A percentile compares a stretch with the other conserved stretches of the same genome.
phyloP scores from a whole-genome alignment of 1,140 invertebrate species.

The Zeugodacus cucurbitae region DNA sequence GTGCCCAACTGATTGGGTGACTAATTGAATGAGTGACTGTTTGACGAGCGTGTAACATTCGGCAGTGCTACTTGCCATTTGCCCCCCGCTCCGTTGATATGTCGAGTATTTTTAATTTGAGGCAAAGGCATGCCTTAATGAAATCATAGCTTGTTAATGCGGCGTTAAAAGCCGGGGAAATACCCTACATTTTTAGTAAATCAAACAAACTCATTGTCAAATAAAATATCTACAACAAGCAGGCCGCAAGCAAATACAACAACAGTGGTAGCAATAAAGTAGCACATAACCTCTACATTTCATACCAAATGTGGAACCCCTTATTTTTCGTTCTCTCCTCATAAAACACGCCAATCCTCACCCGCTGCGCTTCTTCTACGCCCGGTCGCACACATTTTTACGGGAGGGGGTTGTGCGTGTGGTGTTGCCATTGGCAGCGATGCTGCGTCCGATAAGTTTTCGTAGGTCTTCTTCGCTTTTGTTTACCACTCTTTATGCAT shows the following conservation, averaged over 20 bases:
- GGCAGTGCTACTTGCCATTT: background rate
- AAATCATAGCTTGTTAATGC: slow-evolving; percentile 36
- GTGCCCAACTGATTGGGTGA: slow-evolving; percentile 8
- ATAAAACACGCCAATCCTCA: background rate
- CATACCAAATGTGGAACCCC: too few species aligned
- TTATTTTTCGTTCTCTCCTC: background rate
- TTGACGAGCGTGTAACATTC: slow-evolving; percentile 30
- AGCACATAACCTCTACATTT: too few species aligned
- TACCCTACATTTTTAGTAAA: background rate
- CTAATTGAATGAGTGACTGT: slow-evolving; percentile 37
- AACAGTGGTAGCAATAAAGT: background rate
- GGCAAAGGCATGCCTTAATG: slow-evolving; percentile 20
- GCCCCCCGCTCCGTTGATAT: background rate
- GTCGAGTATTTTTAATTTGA: slow-evolving; percentile 17
- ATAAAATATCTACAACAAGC: slow-evolving; percentile 11
- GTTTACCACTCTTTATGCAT: background rate
- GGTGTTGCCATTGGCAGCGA: slow-evolving; percentile 25
- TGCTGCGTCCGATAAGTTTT: slow-evolving; percentile 12
- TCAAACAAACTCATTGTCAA: slow-evolving; percentile 22
- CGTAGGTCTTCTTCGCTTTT: background rate
- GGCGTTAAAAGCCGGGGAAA: background rate
- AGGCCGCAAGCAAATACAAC: background rate
- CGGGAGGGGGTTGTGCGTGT: background rate
- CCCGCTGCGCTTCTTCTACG: background rate
- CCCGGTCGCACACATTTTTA: background rate